phyloP scores from a whole-genome alignment of 2,113 vertebrate genomes.

The Vireo altiloquus region DNA sequence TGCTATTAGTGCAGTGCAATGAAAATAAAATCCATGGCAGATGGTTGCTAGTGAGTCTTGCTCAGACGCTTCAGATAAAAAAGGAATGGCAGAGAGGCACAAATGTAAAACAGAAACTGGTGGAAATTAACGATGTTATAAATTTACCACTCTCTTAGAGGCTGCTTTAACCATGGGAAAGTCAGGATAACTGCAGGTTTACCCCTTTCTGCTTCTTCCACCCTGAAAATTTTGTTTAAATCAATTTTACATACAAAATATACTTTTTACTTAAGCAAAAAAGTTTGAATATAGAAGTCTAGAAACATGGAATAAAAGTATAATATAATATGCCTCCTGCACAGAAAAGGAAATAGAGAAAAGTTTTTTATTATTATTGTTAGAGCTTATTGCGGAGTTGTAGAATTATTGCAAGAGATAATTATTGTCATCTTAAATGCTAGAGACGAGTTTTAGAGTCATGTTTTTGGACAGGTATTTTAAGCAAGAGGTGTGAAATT shows the following conservation, averaged over 20 bases:
- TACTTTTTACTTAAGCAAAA: neutral
- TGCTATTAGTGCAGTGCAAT: neutral
- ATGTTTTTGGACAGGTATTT: neutral
- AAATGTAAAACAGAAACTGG: neutral
- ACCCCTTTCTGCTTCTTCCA: neutral
- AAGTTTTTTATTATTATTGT: neutral
- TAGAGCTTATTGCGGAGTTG: neutral
- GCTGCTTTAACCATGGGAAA: neutral
- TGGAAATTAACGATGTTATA: neutral
- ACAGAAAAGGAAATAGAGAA: neutral
- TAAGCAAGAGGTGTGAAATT: neutral
- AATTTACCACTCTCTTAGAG: neutral
- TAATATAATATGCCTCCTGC: neutral
- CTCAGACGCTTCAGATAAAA: conserved; percentile 29
- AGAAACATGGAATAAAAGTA: neutral
- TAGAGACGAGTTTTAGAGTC: neutral
- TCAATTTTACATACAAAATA: neutral
- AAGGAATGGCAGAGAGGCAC: neutral
- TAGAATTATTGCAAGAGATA: neutral
- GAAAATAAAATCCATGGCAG: conserved; percentile 44
- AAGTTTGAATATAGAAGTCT: neutral
- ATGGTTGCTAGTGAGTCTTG: conserved; percentile 22
- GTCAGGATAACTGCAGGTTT: neutral
- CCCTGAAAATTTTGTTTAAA: neutral
- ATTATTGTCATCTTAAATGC: neutral